Evolutionary conservation across 2,797 vertebrate species (phyloP).

Genomic region (Schizopygopsis malacanthus): DNA sequence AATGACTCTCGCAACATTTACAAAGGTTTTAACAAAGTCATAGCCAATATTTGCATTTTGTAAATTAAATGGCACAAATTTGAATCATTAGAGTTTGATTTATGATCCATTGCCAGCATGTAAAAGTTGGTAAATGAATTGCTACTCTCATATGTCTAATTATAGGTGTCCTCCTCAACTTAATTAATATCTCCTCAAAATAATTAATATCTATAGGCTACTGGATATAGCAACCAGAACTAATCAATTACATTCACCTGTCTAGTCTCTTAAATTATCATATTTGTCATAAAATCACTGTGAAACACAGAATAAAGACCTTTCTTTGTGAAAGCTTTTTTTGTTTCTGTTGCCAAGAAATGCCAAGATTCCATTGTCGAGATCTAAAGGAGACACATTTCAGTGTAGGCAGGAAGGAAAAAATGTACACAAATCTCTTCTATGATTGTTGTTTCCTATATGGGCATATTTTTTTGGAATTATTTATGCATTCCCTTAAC

Average conservation of each 20-base stretch:
- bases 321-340: not conserved
- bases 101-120: constrained; percentile 39
- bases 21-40: constrained; percentile 60
- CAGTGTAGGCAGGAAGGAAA: not conserved
- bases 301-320: not conserved
- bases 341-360: not conserved
- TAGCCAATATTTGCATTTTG: constrained; percentile 52
- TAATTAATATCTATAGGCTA: constrained; percentile 54
- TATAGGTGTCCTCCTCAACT: constrained; percentile 55
- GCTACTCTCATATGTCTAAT: constrained; percentile 55
- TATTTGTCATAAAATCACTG: constrained; percentile 28
- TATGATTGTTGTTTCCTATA: not conserved
- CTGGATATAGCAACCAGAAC: constrained; percentile 40
- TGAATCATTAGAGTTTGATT: constrained; percentile 52
- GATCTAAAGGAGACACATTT: not conserved
- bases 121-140: constrained; percentile 54
- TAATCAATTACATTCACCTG: constrained; percentile 43
- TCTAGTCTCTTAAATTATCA: constrained; percentile 2
- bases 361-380: not conserved
- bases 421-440: not conserved
- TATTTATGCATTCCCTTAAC: not conserved
- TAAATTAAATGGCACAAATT: constrained; percentile 53
- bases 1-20: constrained; percentile 62
- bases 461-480: not conserved
- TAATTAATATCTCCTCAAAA: not conserved